Percentiles rank a stretch among this genome's conserved stretches.
Conservation (phyloP, 2,797 vertebrate genomes). For the Ptychadena robeensis region DNA sequence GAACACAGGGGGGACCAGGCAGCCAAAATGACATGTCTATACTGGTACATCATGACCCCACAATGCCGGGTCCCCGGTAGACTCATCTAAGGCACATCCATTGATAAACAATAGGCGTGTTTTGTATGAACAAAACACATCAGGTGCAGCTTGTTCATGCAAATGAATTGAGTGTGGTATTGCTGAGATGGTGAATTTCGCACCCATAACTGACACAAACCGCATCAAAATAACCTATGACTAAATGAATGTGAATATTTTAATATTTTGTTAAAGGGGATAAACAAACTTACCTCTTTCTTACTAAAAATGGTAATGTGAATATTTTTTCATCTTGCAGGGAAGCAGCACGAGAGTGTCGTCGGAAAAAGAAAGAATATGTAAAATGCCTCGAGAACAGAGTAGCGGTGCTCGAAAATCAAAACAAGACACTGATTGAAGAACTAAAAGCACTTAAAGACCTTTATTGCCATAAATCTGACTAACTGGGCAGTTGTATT, state of each 20-base stretch:
- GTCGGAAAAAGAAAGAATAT: slow-evolving; percentile 99
- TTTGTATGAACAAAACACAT: too few relatives aligned
- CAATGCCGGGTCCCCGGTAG: too few relatives aligned
- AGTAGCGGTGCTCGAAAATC: slow-evolving; percentile 98
- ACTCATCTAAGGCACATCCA: too few relatives aligned
- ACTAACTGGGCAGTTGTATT: slow-evolving; percentile 76
- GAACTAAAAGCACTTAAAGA: slow-evolving; percentile 99
- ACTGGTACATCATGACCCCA: too few relatives aligned
- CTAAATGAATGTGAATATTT: not conserved
- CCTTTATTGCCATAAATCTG: slow-evolving; percentile 99
- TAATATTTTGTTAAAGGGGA: not conserved
- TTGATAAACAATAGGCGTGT: too few relatives aligned
- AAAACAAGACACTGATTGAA: slow-evolving; percentile 99
- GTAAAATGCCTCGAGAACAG: slow-evolving; percentile 99
- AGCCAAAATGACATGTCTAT: too few relatives aligned
- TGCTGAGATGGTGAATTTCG: too few relatives aligned
- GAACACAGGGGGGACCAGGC: too few relatives aligned
- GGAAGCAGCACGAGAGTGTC: slow-evolving; percentile 97
- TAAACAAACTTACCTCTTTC: not conserved
- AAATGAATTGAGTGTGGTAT: too few relatives aligned
- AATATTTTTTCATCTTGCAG: slow-evolving; percentile 74
- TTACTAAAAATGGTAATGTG: not conserved
- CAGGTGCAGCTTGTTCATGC: too few relatives aligned
- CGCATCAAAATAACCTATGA: too few relatives aligned
- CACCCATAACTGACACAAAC: too few relatives aligned